Evolutionary conservation across 2,797 vertebrate genomes (phyloP).

Genomic region (Peromyscus attwateri): DNA sequence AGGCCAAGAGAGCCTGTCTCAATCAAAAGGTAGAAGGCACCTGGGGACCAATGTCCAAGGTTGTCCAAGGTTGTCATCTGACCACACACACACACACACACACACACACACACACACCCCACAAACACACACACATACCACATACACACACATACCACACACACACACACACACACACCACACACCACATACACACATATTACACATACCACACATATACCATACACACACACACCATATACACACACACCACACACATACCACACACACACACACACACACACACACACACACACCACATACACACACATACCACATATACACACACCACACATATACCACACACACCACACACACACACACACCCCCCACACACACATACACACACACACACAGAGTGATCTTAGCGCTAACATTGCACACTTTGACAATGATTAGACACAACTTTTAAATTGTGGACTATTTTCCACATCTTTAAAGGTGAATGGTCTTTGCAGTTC

Average conservation of each 20-base stretch:
- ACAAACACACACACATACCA: background rate
- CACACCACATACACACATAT: background rate
- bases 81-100: background rate
- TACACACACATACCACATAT: background rate
- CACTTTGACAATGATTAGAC: background rate
- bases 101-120: background rate
- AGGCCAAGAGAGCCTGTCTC: background rate
- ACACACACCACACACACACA: background rate
- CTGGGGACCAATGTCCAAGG: background rate
- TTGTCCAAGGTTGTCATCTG: no score
- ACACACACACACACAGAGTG: no score
- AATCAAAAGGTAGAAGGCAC: background rate
- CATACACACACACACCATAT: background rate
- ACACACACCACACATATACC: no score
- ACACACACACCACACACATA: background rate
- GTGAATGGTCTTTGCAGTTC: background rate
- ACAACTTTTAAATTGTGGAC: background rate
- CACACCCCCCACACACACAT: background rate
- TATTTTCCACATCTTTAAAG: slow-evolving; percentile 44
- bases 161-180: background rate
- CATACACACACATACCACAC: background rate
- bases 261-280: background rate
- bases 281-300: background rate
- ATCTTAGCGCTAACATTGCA: background rate
- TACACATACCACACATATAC: background rate